A percentile compares a stretch with the other conserved stretches of the same genome.
Evolutionary conservation across 2,888 invertebrate genomes (phyloP).

Genomic region (Spisula solida): DNA sequence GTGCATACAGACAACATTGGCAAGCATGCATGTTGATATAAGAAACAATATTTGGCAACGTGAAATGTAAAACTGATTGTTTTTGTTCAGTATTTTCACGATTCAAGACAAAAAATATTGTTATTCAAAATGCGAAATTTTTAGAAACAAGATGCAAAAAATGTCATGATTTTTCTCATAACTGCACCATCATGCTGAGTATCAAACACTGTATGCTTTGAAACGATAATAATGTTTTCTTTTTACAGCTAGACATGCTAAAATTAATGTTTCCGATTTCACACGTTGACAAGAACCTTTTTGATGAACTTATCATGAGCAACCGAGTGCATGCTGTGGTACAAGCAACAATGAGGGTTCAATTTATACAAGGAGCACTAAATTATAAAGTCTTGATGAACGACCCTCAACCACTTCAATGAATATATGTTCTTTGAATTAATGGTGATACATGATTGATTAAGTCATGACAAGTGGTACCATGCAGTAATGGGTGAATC

Average conservation of each 20-base stretch:
- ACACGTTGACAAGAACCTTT: too few species aligned
- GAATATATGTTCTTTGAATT: too few species aligned
- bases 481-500: too few species aligned
- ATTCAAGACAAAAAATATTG: conserved; percentile 15
- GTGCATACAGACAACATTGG: neutral
- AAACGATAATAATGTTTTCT: conserved; percentile 1
- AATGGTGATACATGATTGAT: too few species aligned
- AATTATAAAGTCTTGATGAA: too few species aligned
- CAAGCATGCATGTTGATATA: conserved; percentile 19
- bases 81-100: conserved; percentile 18
- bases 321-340: too few species aligned
- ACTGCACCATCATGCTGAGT: neutral
- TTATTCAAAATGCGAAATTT: neutral
- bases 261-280: neutral
- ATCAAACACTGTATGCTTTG: neutral
- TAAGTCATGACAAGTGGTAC: too few species aligned
- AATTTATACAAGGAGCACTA: too few species aligned
- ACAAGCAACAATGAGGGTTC: too few species aligned
- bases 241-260: conserved; percentile 11
- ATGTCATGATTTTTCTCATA: neutral
- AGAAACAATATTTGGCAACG: neutral
- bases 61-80: neutral
- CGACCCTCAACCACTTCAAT: too few species aligned
- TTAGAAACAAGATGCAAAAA: neutral
- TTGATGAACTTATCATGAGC: too few species aligned